These are phyloP conservation scores for Pseudachorutes palmiensis DNA, from an alignment of 1,140 invertebrate species.

Conservation along the genomic window DNA sequence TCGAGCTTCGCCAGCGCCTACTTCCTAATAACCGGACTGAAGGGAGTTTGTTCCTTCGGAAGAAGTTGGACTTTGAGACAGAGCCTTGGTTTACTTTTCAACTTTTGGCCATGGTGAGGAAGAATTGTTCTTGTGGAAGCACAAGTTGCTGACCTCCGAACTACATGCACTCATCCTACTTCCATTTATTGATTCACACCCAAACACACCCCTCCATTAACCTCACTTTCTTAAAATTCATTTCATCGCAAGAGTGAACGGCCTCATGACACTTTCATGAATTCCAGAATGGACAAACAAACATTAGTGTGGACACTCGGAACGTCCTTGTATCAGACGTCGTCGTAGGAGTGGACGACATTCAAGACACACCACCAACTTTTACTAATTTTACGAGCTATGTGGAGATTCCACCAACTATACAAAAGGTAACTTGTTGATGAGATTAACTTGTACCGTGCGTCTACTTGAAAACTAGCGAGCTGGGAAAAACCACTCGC, in stretches of 20 bases:
- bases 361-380: constrained; percentile 33
- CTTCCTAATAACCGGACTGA: constrained; percentile 35
- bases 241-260: background rate
- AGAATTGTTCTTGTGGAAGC: too few relatives aligned
- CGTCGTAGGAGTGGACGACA: constrained; percentile 30
- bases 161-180: background rate
- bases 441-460: too few relatives aligned
- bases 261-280: constrained; percentile 5
- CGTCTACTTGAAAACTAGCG: too few relatives aligned
- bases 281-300: constrained; percentile 32
- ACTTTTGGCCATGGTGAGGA: constrained; percentile 36
- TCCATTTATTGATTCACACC: background rate
- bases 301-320: constrained; percentile 32
- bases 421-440: too few relatives aligned
- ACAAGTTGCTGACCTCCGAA: constrained; percentile 3
- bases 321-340: constrained; percentile 36
- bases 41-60: constrained; percentile 30
- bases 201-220: too few relatives aligned
- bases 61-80: constrained; percentile 34
- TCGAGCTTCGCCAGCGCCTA: constrained; percentile 31
- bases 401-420: too few relatives aligned
- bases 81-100: constrained; percentile 37
- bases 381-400: constrained; percentile 28
- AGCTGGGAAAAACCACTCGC: too few relatives aligned
- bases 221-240: too few relatives aligned